Evolutionary conservation across 2,888 invertebrate species (phyloP).

Genomic region (Ormia ochracea): DNA sequence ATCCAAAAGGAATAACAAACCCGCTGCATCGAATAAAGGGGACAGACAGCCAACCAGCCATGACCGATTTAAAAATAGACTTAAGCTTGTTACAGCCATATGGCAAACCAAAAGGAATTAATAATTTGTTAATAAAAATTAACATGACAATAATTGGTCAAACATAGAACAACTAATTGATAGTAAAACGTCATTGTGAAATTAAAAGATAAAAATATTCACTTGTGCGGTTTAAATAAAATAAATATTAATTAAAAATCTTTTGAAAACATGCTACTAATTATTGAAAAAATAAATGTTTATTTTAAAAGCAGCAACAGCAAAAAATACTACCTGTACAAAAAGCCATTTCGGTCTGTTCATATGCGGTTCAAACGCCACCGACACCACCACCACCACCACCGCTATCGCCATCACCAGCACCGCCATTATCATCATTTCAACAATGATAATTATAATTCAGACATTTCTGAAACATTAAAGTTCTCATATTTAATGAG

Average conservation of each 20-base stretch:
- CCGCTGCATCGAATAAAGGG: neutral
- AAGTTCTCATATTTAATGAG: slow-evolving; percentile 41
- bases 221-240: neutral
- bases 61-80: neutral
- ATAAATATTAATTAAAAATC: neutral
- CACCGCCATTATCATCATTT: neutral
- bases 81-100: neutral
- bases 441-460: neutral
- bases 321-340: slow-evolving; percentile 11
- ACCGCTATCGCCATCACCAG: no score
- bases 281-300: neutral
- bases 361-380: neutral
- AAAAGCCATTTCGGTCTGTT: neutral
- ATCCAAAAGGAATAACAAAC: neutral
- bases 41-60: neutral
- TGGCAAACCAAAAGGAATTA: neutral
- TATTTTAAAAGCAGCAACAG: slow-evolving; percentile 11
- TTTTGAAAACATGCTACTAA: slow-evolving; percentile 1
- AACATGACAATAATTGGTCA: slow-evolving; percentile 51
- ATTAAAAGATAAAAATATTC: neutral
- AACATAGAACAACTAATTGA: slow-evolving; percentile 54
- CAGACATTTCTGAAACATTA: neutral
- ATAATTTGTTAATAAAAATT: slow-evolving; percentile 48
- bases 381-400: no score
- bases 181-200: slow-evolving; percentile 41